phyloP scores from a whole-genome alignment of 2,888 invertebrate species.

The Elaeidobius kamerunicus region DNA sequence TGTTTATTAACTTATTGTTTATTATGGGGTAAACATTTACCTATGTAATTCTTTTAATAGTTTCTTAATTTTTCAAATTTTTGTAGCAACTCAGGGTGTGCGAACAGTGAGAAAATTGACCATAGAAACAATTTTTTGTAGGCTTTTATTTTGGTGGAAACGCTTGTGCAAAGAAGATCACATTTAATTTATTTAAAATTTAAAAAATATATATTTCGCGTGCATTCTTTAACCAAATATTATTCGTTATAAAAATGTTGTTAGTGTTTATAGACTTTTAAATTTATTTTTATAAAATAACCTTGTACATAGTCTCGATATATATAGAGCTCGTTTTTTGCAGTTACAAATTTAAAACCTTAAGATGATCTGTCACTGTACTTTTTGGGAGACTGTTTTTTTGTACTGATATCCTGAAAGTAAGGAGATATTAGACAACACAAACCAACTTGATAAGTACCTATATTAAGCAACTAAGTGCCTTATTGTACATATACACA shows the following conservation, averaged over 20 bases:
- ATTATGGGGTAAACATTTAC: no score
- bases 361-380: neutral
- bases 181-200: neutral
- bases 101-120: no score
- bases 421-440: neutral
- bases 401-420: neutral
- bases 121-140: no score
- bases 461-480: conserved; percentile 8
- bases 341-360: neutral
- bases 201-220: neutral
- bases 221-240: conserved; percentile 8
- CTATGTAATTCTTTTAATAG: no score
- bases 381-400: neutral
- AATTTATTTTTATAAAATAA: conserved; percentile 26
- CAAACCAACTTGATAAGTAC: neutral
- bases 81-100: no score
- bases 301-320: conserved; percentile 13
- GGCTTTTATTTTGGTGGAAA: neutral
- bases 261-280: conserved; percentile 15
- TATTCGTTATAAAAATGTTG: conserved; percentile 13
- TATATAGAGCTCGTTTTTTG: conserved; percentile 12
- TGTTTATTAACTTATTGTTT: no score
- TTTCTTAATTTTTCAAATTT: no score
- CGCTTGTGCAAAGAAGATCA: neutral
- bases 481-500: conserved; percentile 16